These are phyloP conservation scores for Argynnis bischoffii DNA, from an alignment of 2,888 invertebrate genomes.

Conservation along the genomic window DNA sequence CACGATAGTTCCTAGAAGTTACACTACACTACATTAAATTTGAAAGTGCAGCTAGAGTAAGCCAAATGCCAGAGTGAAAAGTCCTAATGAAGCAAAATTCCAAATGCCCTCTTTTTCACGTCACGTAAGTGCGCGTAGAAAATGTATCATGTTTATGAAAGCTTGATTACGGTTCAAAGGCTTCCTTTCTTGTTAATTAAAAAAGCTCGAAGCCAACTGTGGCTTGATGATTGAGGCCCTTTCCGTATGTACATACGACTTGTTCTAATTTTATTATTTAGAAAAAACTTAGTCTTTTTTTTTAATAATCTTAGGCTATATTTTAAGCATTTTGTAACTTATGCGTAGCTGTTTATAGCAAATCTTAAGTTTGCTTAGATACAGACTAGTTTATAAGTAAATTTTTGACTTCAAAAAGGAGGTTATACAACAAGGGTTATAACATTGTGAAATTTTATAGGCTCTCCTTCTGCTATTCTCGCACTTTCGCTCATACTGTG, in stretches of 20 bases:
- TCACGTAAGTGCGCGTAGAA: conserved; percentile 2
- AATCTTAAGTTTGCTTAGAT: too few relatives aligned
- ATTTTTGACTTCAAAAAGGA: too few relatives aligned
- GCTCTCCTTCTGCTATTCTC: too few relatives aligned
- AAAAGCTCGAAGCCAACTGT: conserved; percentile 16
- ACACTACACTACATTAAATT: conserved; percentile 1
- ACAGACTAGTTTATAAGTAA: too few relatives aligned
- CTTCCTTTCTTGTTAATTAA: conserved; percentile 17
- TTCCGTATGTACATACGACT: not conserved
- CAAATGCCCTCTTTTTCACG: conserved; percentile 11
- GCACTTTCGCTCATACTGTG: too few relatives aligned
- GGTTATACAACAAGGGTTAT: too few relatives aligned
- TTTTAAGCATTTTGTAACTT: too few relatives aligned
- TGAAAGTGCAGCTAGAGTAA: not conserved
- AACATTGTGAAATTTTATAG: too few relatives aligned
- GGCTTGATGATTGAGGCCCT: conserved; percentile 13
- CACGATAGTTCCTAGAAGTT: too few relatives aligned
- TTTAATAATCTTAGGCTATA: too few relatives aligned
- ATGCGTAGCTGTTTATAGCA: too few relatives aligned
- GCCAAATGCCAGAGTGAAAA: conserved; percentile 5
- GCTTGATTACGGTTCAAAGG: conserved; percentile 21
- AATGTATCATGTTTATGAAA: conserved; percentile 15
- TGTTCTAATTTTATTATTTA: not conserved
- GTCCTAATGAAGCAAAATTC: conserved; percentile 14
- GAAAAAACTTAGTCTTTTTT: too few relatives aligned